Evolutionary conservation across 2,797 vertebrate species (phyloP), one percentile per base, ranked within the genome.

Genomic region (Sarcoramphus papa): DNA sequence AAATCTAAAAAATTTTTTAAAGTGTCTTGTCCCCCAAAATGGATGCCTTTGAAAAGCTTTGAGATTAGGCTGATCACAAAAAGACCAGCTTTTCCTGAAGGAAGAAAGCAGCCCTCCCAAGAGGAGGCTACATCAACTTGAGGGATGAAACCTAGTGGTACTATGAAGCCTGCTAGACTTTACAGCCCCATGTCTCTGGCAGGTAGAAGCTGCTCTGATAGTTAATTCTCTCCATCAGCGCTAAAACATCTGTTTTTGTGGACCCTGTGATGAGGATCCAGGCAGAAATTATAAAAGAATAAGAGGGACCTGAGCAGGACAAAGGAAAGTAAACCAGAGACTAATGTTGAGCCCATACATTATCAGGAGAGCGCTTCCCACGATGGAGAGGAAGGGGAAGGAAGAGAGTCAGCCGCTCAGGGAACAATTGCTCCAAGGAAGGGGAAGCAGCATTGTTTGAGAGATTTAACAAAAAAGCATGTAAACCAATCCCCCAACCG

Each of bases 341-440:
- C 22, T 43, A 7, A 84, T 79, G 54, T 1, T 54, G 59, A 93
- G 80, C 30, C 62, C 40, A 78, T 62, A 59, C 65, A 81, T 88
- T 69, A 81, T 20, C 57, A 87, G 53, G 30, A n/a, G 14, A 72
- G 16, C 0, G 0, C 93, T 96, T 96, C 96, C 88, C 94, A 96
- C 74, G 6, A 59, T 8, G 47, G 63, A 45, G 51, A 91, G 88
- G 83, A 92, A 94, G 48, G 37, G 87, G 81, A 91, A 93, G 78
- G 90, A 92, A 88, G 81, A 85, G 53, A 89, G 31, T 21, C 81
- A 79, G 80, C n/a, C 14, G 1, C 6, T 20, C 4, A 0, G n/a
- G 59, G 93, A 97, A 97, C 94, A 95, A 95, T 95, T 27, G 84
- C 88, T 89, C 72, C 84, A 94, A 85, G 88, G 90, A 96, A 95